Base-by-base conservation (phyloP, 2,888 invertebrate species). In the Epiblema foenella region DNA sequence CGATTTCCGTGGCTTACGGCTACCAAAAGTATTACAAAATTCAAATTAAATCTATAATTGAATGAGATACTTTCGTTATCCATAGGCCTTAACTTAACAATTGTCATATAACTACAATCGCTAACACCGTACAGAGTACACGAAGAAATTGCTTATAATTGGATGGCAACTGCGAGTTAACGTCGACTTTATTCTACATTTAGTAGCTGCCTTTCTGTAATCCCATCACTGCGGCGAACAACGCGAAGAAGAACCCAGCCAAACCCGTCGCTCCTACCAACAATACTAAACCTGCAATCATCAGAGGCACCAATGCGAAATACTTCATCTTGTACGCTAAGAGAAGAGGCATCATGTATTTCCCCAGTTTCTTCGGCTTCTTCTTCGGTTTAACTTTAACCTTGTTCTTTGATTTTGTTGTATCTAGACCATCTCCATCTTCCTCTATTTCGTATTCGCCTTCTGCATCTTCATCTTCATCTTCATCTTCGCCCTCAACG, bases 211-310 rank as follows among this genome's bases (percentile, higher is more conserved):
- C 93, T 74, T 93, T 90, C 84, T 95, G 97, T 74, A 97, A 89
- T 68, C 96, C 97, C 94, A 97, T 96, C 5, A 96, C 96, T 1
- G 97, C 97, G 64, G 97, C 96, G 81, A 98, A 97, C 15, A 98
- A 89, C 0, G 97, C 97, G 84, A 97, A 98, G 94, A 98, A 98
- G 90, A 98, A 97, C 75, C 97, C 97, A 20, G 97, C 97, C 72
- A 97, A 85, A 18, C 97, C 96, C 0, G 97, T 97, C 0, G 97
- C 96, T 73, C 96, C 97, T 5, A 96, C 95, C 62, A 98, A 86
- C 10, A 98, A 89, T 1, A 97, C 90, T 24, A 97, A 86, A 8
- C 95, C 95, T 65, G 96, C 96, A 75, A 97, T 94, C 84, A 97
- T 86, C 0, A 97, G 94, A 0, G 97, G 97, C 51, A 97, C 94